Evolutionary conservation across 2,797 vertebrate genomes (phyloP), one percentile per base, ranked within the genome.

Genomic region (Aphelocoma californica): DNA sequence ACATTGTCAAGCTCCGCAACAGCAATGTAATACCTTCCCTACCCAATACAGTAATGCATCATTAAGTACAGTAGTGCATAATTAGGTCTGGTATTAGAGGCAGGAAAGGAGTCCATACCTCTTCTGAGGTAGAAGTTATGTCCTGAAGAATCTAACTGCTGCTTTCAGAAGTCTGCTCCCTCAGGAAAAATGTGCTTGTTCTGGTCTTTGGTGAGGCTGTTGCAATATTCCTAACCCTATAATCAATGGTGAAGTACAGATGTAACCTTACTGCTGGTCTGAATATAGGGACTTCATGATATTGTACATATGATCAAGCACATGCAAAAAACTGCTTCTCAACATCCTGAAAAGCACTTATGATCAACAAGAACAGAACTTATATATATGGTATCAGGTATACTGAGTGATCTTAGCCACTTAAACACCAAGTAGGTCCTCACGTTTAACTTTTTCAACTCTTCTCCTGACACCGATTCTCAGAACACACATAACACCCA

Each of bases 131-230:
- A 64, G 69, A 93, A 88, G 69, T 56, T 91, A 53, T 44, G 23
- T 93, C 89, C 89, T 91, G 71, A 86, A 88, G 48, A 95, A 62
- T 56, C 69, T 75, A 81, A 53, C 54, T 90, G 67, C 60, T 81
- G 32, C 65, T 77, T 72, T 88, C 80, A 93, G 70, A 72, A 75
- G 50, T 79, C 86, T 69, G 86, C 79, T 91, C 86, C 84, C 91
- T 93, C 79, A 25, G 45, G 79, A 94, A 95, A 94, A 88, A 96
- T 93, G 90, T 80, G 57, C 57, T 93, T 87, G 66, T 79, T 88
- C 70, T 69, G 67, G 81, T 77, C 79, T 93, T 85, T 32, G 31
- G 48, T 48, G 44, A 18, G 29, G n/a, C 57, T 93, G 67, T 84
- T 72, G 53, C 45, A 92, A 80, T 71, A 64, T 58, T 65, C 54